These are phyloP conservation scores for Salvelinus alpinus DNA, from an alignment of 2,113 vertebrate species.

Conservation along the genomic window DNA sequence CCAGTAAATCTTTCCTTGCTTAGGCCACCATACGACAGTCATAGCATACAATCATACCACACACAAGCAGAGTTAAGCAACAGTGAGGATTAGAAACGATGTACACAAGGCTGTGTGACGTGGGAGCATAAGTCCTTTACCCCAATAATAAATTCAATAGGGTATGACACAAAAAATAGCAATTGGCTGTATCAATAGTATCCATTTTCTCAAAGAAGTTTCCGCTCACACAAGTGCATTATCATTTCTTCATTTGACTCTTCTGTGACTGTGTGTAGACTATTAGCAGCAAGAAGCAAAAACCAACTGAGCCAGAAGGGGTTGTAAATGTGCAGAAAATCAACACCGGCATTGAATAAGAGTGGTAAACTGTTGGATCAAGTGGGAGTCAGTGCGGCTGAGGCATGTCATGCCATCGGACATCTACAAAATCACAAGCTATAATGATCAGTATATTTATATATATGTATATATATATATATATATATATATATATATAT, in stretches of 20 bases:
- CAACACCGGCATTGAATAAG: constrained; percentile 4
- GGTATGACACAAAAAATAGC: too few relatives aligned
- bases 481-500: constrained; percentile 71
- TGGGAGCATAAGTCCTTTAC: constrained; percentile 13
- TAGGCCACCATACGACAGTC: constrained; percentile 22
- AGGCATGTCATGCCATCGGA: constrained; percentile 57
- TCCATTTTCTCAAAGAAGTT: not conserved
- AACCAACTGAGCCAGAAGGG: constrained; percentile 28
- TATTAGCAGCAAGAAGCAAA: constrained; percentile 60
- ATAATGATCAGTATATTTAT: constrained; percentile 73
- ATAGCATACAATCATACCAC: constrained; percentile 27
- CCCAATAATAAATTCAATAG: not conserved
- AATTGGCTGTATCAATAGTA: not conserved
- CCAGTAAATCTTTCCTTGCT: constrained; percentile 13
- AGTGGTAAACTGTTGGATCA: constrained; percentile 6
- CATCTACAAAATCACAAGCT: constrained; percentile 74
- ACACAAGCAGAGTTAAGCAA: constrained; percentile 29
- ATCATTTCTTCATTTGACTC: not conserved
- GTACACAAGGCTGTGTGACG: constrained; percentile 53
- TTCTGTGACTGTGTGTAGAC: constrained; percentile 22
- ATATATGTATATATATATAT: constrained; percentile 71
- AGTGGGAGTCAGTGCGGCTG: constrained; percentile 35
- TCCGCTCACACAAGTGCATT: not conserved
- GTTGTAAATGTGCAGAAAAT: constrained; percentile 16
- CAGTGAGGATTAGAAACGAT: constrained; percentile 29